phyloP scores from a whole-genome alignment of 2,888 invertebrate species.

The Uropetala carovei region DNA sequence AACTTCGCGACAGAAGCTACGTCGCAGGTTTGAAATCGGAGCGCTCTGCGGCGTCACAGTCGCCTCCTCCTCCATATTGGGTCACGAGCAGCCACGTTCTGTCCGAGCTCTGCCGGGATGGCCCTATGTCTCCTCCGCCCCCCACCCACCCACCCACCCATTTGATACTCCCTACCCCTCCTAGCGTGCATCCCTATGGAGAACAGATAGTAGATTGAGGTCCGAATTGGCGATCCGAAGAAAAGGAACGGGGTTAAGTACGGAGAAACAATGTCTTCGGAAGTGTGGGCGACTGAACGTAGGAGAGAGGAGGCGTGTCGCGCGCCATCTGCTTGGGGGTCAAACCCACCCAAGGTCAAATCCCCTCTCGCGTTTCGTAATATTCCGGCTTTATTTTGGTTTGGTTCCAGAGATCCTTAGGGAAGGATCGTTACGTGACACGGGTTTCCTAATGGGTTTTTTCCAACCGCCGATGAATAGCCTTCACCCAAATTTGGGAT shows the following conservation, averaged over 20 bases:
- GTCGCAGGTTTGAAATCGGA: no score
- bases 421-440: neutral
- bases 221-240: neutral
- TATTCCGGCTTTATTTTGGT: neutral
- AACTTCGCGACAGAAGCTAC: no score
- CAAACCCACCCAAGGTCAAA: neutral
- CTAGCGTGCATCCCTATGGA: no score
- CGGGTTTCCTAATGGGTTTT: neutral
- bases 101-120: no score
- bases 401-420: slow-evolving; percentile 19
- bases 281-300: neutral
- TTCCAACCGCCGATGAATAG: neutral
- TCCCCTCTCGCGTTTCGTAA: neutral
- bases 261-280: neutral
- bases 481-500: neutral
- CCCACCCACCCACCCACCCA: no score
- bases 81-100: no score
- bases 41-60: no score
- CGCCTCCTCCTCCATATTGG: no score
- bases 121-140: no score
- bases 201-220: no score
- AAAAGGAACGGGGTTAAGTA: neutral
- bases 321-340: slow-evolving; percentile 19
- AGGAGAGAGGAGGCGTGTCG: neutral
- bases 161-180: no score